Evolutionary conservation across 2,113 vertebrate species (phyloP).

Genomic region (Microcebus ravelobensis): DNA sequence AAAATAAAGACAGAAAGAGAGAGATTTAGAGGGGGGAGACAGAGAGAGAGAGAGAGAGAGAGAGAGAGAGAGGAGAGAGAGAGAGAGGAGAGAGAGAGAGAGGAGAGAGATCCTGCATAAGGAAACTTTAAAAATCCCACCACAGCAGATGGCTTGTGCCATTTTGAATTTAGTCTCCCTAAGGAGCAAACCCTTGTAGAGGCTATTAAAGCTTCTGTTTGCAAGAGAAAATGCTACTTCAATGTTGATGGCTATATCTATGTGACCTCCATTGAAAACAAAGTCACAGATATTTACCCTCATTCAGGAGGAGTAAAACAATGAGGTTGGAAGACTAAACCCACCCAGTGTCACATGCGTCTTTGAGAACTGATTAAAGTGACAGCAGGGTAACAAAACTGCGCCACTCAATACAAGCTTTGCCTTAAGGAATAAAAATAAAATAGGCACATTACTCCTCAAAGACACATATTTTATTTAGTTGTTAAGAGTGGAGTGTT

Average conservation of each 20-base stretch:
- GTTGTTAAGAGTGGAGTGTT: conserved; percentile 75
- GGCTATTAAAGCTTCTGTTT: conserved; percentile 65
- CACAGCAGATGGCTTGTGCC: conserved; percentile 69
- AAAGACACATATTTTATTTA: conserved; percentile 79
- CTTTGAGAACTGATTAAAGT: not conserved
- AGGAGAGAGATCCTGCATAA: not conserved
- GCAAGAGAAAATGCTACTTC: conserved; percentile 53
- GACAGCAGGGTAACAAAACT: conserved; percentile 16
- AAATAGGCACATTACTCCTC: conserved; percentile 68
- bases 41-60: not conserved
- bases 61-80: not conserved
- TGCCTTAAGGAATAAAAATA: conserved; percentile 68
- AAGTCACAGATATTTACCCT: conserved; percentile 48
- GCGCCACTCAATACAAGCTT: conserved; percentile 10
- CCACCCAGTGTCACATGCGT: not conserved
- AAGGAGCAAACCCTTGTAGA: conserved; percentile 58
- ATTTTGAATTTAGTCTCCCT: conserved; percentile 65
- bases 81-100: not conserved
- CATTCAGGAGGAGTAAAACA: not conserved
- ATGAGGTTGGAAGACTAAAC: not conserved
- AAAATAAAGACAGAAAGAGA: too few relatives aligned
- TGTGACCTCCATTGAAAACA: conserved; percentile 63
- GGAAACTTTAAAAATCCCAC: conserved; percentile 19
- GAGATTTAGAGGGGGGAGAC: not conserved
- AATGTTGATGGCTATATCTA: conserved; percentile 33